Evolutionary conservation across 2,888 invertebrate genomes (phyloP).

Genomic region (Xiphydria camelus): DNA sequence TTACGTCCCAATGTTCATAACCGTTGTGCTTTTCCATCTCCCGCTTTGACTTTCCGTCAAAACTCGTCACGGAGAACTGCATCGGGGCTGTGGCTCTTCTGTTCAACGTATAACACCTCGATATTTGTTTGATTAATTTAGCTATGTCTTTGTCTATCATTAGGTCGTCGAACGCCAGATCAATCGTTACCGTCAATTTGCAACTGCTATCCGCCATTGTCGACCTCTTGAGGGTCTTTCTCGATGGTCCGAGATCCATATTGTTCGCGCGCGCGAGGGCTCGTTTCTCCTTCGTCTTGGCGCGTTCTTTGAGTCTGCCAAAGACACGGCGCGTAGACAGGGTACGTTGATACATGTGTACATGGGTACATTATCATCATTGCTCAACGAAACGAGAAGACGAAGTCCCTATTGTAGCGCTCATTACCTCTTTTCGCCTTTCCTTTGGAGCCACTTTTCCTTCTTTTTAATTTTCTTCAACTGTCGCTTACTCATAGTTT

Average conservation of each 20-base stretch:
- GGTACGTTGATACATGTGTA: background rate
- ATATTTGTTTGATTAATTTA: constrained; percentile 87
- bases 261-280: constrained; percentile 73
- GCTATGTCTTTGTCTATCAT: constrained; percentile 90
- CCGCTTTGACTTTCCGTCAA: constrained; percentile 72
- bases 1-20: constrained; percentile 90
- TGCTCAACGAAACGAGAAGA: background rate
- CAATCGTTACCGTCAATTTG: constrained; percentile 77
- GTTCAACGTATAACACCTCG: constrained; percentile 89
- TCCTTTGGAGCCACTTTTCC: constrained; percentile 73
- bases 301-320: constrained; percentile 67
- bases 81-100: constrained; percentile 78
- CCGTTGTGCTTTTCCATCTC: constrained; percentile 83
- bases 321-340: background rate
- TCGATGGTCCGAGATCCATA: constrained; percentile 73
- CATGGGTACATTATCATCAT: background rate
- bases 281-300: constrained; percentile 71
- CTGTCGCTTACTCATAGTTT: constrained; percentile 63
- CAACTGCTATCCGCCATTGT: constrained; percentile 71
- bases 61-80: constrained; percentile 81
- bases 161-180: constrained; percentile 86
- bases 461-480: constrained; percentile 71
- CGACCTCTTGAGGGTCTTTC: constrained; percentile 77
- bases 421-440: constrained; percentile 67
- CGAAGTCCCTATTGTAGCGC: too few relatives aligned